Conservation (phyloP, 2,797 vertebrate genomes). For the Hylomyscus alleni region DNA sequence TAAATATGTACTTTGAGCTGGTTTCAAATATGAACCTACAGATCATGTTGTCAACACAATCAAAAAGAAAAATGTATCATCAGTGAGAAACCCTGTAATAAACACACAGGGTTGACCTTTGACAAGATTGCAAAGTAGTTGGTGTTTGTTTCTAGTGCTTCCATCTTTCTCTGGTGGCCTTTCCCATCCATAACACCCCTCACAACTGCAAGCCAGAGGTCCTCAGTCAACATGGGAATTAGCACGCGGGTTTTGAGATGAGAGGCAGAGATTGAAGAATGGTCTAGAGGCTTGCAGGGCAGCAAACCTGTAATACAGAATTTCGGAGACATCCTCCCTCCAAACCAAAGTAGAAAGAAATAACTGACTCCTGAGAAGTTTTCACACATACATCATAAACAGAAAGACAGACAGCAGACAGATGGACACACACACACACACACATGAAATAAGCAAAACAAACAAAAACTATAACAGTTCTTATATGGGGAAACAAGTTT, state of each 20-base stretch:
- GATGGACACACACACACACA: background rate
- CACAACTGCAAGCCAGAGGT: background rate
- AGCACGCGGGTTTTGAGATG: slow-evolving; percentile 14
- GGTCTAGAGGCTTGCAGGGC: background rate
- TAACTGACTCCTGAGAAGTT: background rate
- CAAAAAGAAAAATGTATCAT: slow-evolving; percentile 37
- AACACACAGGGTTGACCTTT: slow-evolving; percentile 52
- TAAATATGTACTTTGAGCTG: slow-evolving; percentile 65
- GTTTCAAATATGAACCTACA: slow-evolving; percentile 72
- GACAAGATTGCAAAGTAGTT: slow-evolving; percentile 60
- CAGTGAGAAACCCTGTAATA: slow-evolving; percentile 67
- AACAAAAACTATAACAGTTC: background rate
- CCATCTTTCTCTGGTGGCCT: background rate
- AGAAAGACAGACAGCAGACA: background rate
- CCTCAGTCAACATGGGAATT: background rate
- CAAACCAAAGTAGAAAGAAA: background rate
- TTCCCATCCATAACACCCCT: background rate
- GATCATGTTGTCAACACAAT: slow-evolving; percentile 75
- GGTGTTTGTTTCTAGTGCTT: slow-evolving; percentile 34
- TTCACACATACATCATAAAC: background rate
- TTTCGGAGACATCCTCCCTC: background rate
- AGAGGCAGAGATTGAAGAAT: background rate
- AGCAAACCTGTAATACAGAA: background rate
- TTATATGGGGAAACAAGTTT: slow-evolving; percentile 41
- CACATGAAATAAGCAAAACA: background rate